phyloP scores from a whole-genome alignment of 2,888 invertebrate species.

The Drosophila testacea region DNA sequence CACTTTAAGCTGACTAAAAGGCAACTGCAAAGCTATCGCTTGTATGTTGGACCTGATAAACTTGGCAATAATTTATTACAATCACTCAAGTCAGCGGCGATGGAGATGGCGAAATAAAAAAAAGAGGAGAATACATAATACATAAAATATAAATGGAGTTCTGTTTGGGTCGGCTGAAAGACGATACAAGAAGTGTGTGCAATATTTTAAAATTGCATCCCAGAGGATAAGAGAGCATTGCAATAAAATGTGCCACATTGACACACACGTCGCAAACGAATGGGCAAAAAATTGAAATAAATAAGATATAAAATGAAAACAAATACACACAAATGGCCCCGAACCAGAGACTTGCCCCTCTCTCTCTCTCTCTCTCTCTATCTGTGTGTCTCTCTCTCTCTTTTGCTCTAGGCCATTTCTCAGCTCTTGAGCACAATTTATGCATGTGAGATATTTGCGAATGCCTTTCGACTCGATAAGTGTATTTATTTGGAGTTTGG shows the following conservation, averaged over 20 bases:
- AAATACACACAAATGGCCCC: conserved; percentile 48
- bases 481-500: conserved; percentile 70
- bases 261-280: conserved; percentile 63
- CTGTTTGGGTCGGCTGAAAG: conserved; percentile 20
- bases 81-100: conserved; percentile 70
- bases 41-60: conserved; percentile 46
- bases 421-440: conserved; percentile 59
- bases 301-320: conserved; percentile 74
- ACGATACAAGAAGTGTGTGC: conserved; percentile 46
- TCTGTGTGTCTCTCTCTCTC: not conserved
- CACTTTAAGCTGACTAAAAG: conserved; percentile 34
- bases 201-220: conserved; percentile 78
- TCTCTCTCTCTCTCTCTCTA: not conserved
- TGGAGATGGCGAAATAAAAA: conserved; percentile 38
- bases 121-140: conserved; percentile 22
- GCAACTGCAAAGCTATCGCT: not conserved
- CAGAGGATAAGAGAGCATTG: conserved; percentile 59
- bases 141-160: conserved; percentile 62
- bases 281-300: conserved; percentile 77
- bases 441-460: conserved; percentile 71
- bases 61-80: conserved; percentile 73
- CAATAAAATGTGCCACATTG: conserved; percentile 71
- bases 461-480: conserved; percentile 69
- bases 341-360: not conserved
- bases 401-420: not conserved